Conservation (phyloP, 1,140 invertebrate genomes). For the Scaptomyza montana region DNA sequence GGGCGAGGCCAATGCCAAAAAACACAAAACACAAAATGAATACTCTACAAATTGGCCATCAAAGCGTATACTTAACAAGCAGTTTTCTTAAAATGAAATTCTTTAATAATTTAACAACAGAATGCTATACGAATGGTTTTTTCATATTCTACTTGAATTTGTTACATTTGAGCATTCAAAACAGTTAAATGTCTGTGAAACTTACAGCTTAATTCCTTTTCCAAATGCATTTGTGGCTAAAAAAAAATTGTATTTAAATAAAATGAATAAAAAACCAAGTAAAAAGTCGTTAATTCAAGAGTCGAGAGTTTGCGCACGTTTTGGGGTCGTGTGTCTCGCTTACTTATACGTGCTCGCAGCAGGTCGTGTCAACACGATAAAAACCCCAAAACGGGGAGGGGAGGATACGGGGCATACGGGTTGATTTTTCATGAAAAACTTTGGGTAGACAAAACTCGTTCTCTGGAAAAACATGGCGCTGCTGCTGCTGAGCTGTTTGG, state of each 20-base stretch:
- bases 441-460: constrained; percentile 17
- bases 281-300: constrained; percentile 49
- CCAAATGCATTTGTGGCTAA: constrained; percentile 26
- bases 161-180: too few relatives aligned
- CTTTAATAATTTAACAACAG: too few relatives aligned
- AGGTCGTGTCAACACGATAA: constrained; percentile 3
- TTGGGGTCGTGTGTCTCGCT: constrained; percentile 49
- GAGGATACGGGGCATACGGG: too few relatives aligned
- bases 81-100: background rate
- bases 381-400: background rate
- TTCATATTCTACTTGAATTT: too few relatives aligned
- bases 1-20: constrained; percentile 2
- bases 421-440: constrained; percentile 6
- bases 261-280: constrained; percentile 47
- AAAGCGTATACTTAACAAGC: constrained; percentile 42
- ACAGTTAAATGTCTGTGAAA: too few relatives aligned
- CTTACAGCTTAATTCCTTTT: background rate
- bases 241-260: constrained; percentile 23
- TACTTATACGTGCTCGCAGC: constrained; percentile 38
- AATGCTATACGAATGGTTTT: too few relatives aligned
- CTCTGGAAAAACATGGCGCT: constrained; percentile 41
- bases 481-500: constrained; percentile 24
- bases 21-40: background rate
- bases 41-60: background rate
- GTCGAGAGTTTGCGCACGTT: constrained; percentile 57